These are phyloP conservation scores for Athalia rosae DNA, from an alignment of 2,888 invertebrate species.

Conservation along the genomic window DNA sequence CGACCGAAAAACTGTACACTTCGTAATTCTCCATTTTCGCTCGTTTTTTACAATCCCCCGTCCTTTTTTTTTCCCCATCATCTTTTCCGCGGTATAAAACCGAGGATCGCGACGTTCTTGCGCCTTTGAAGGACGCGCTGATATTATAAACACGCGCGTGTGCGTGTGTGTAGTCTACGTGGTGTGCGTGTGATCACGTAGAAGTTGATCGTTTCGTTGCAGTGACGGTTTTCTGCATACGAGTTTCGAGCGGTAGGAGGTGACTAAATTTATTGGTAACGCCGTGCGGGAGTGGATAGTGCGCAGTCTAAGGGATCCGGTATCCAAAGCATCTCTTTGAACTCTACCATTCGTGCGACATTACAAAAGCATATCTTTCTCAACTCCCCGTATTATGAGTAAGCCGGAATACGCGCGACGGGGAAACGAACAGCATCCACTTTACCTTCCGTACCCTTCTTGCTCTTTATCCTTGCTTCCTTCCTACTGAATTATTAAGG, in stretches of 20 bases:
- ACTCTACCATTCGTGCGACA: conserved; percentile 23
- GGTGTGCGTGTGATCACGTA: background rate
- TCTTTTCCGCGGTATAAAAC: background rate
- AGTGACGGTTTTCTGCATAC: background rate
- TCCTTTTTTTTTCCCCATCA: background rate
- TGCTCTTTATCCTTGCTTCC: background rate
- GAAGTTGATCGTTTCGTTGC: conserved; percentile 16
- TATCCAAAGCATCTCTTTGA: conserved; percentile 37
- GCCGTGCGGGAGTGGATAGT: background rate
- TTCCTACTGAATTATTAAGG: conserved; percentile 17
- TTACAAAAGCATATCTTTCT: conserved; percentile 38
- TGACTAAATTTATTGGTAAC: conserved; percentile 32
- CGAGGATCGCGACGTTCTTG: background rate
- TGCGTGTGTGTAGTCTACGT: too few species aligned
- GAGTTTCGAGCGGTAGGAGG: background rate
- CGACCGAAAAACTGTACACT: too few species aligned
- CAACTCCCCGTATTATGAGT: conserved; percentile 15
- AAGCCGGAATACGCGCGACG: background rate
- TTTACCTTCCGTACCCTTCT: too few species aligned
- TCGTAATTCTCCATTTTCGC: background rate
- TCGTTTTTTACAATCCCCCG: background rate
- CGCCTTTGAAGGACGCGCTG: background rate
- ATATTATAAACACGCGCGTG: background rate
- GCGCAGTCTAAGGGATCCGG: background rate
- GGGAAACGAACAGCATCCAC: conserved; percentile 4